Percentiles rank a stretch among this genome's conserved stretches.
phyloP scores from a whole-genome alignment of 2,888 invertebrate genomes.

The Acronicta aceris region DNA sequence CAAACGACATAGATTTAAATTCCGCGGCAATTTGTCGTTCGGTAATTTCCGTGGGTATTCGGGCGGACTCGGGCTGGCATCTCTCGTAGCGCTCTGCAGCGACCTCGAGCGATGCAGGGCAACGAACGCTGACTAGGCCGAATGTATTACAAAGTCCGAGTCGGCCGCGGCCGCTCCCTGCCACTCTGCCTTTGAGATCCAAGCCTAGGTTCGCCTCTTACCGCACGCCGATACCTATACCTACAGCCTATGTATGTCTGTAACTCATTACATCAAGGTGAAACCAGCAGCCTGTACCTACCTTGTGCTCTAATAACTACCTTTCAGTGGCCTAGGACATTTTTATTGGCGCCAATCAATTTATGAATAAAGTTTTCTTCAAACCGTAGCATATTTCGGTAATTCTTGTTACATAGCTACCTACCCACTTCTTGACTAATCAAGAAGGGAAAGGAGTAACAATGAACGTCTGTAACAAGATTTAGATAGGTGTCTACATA shows the following conservation, averaged over 20 bases:
- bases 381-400: too few relatives aligned
- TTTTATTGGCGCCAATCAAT: slow-evolving; percentile 43
- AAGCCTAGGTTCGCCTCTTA: slow-evolving; percentile 86
- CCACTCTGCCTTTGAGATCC: slow-evolving; percentile 85
- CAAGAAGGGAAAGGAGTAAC: not conserved
- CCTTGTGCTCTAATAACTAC: slow-evolving; percentile 56
- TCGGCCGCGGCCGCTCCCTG: slow-evolving; percentile 84
- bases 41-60: slow-evolving; percentile 76
- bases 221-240: slow-evolving; percentile 78
- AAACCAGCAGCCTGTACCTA: slow-evolving; percentile 72
- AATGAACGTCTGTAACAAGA: slow-evolving; percentile 12
- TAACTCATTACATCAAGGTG: slow-evolving; percentile 84
- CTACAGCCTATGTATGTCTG: slow-evolving; percentile 77
- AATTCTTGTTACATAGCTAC: too few relatives aligned
- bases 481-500: not conserved
- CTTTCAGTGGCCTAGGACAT: slow-evolving; percentile 50
- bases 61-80: slow-evolving; percentile 65
- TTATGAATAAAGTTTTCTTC: slow-evolving; percentile 1
- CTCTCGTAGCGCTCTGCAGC: slow-evolving; percentile 59
- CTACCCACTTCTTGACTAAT: not conserved
- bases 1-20: slow-evolving; percentile 58
- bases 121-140: slow-evolving; percentile 89
- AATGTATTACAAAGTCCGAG: slow-evolving; percentile 88
- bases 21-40: slow-evolving; percentile 66
- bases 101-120: slow-evolving; percentile 84